Base-by-base conservation (phyloP, 1,140 invertebrate species). In the Holotrichia oblita region DNA sequence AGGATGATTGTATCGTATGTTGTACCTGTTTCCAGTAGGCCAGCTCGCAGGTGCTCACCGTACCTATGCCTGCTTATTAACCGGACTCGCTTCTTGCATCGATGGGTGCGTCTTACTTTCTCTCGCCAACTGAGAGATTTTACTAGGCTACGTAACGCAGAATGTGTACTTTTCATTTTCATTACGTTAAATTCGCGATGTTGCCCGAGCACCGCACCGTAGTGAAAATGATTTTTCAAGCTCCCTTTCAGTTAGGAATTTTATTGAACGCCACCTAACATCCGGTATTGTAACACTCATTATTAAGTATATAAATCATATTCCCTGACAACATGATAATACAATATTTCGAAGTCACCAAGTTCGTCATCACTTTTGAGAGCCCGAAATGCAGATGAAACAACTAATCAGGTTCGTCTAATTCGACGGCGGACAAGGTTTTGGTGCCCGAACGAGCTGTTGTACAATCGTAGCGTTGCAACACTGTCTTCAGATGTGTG, bases 101-200 rank as follows among this genome's bases (percentile, higher is more conserved):
- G 44, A 48, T 48, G 44, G 44, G 44, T 48, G 44, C 44, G 44
- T 48, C 44, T 48, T 48, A 48, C 44, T 48, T 48, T 48, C 44
- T 48, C 44, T 12, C n/a, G 44, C 44, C 12, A n/a, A 9, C 4
- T n/a, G 44, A n/a, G 12, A 48, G 44, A 48, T 48, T n/a, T 12
- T 48, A n/a, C 44, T 48, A 12, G 8, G n/a, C 44, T 48, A 48
- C 44, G 44, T 48, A 48, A 48, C 44, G 7, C n/a, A n/a, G n/a
- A n/a, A 12, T 48, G 0, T 48, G 6, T 48, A 48, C 44, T 48
- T 48, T 48, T 48, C n/a, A n/a, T n/a, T n/a, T n/a, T n/a, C 44
- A 48, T 12, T 48, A 48, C 10, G 10, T 12, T 14, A 10, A 48
- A 48, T 48, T 48, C 44, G 44, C 44, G 10, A 48, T 14, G 12